Base-by-base conservation (phyloP, 2,113 vertebrate species). In the Taurulus bubalis region DNA sequence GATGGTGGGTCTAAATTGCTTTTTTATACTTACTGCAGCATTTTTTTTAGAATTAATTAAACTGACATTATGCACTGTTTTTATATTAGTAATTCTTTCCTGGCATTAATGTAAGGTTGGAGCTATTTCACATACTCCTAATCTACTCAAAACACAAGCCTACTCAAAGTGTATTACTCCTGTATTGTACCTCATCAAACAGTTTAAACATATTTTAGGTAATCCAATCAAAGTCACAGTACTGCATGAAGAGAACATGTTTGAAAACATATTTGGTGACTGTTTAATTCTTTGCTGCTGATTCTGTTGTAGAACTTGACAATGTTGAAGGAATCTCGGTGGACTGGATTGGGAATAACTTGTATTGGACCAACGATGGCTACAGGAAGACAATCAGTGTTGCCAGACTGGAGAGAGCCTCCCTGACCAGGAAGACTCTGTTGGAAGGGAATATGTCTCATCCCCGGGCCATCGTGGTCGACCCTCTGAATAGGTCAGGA, bases 311-410 rank as follows among this genome's bases (percentile, higher is more conserved):
- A 99, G 98, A 99, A 87, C 95, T 99, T 1, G 97, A 99, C 92
- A 99, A 99, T 49, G 98, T 99, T 22, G 98, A 99, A 91, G 98
- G 98, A 20, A 98, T 99, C 86, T 98, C 98, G 58, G 98, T 99
- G 85, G 98, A 99, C 86, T 99, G 98, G 98, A 97, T 99, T 90
- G 98, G 97, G 80, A 98, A 98, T 88, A 99, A 99, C 79, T 92
- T 99, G 49, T 99, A 99, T 47, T 99, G 98, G 98, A 99, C 98
- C 42, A 99, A 99, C 0, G 98, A 99, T 83, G 98, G 98, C n/a
- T 96, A 97, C 85, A 96, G 95, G 84, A 99, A 99, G 94, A 98
- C 97, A 0, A 99, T 99, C 80, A 97, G 96, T 24, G 98, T 98
- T 58, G 98, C 98, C 86, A 95, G 97, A 55, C 89, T 99, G 85